Evolutionary conservation across 2,797 vertebrate species (phyloP).

Genomic region (Chelmon rostratus): DNA sequence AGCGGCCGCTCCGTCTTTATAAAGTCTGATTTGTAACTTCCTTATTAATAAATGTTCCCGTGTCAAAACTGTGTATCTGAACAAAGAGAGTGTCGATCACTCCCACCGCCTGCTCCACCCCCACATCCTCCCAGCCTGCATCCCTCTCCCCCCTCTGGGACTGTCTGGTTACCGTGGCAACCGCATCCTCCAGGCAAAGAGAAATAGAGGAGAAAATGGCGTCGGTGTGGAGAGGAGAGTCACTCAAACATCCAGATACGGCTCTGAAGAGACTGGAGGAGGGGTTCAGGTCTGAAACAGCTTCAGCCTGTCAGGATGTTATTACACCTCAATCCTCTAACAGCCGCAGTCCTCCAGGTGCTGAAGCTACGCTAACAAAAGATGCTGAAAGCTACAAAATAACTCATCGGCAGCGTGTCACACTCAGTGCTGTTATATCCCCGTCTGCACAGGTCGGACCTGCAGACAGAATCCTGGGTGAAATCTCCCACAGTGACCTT

Average conservation of each 20-base stretch:
- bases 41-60: not conserved
- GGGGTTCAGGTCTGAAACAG: too few relatives aligned
- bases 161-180: slow-evolving; percentile 64
- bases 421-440: too few relatives aligned
- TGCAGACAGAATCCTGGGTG: too few relatives aligned
- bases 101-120: not conserved
- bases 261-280: too few relatives aligned
- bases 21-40: not conserved
- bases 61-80: slow-evolving; percentile 3
- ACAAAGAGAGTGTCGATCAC: slow-evolving; percentile 43
- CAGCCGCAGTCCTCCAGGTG: not conserved
- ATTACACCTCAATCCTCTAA: not conserved
- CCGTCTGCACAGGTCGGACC: too few relatives aligned
- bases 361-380: slow-evolving; percentile 7
- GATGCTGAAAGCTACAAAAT: not conserved
- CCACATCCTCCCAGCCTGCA: slow-evolving; percentile 27
- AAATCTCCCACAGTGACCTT: too few relatives aligned
- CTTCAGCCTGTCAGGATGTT: not conserved
- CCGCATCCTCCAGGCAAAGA: slow-evolving; percentile 49
- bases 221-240: not conserved
- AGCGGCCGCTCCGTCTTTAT: not conserved
- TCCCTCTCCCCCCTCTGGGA: slow-evolving; percentile 29
- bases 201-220: slow-evolving; percentile 34
- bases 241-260: not conserved
- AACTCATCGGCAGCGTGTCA: too few relatives aligned